Evolutionary conservation across 2,797 vertebrate species (phyloP).

Genomic region (Peromyscus aztecus): DNA sequence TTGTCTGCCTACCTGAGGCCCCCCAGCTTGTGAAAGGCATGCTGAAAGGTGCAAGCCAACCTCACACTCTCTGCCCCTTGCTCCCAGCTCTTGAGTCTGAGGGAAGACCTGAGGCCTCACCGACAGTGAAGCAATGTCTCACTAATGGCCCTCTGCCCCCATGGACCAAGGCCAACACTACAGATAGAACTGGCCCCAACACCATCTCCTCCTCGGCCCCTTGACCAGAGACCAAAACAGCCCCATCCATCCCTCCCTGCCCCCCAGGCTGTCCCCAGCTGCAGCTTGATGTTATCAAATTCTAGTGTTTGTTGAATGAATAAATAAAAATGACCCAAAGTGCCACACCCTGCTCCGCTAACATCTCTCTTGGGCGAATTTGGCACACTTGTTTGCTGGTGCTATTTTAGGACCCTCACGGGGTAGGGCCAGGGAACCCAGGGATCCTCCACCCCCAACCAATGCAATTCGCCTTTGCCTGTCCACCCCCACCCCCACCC

Average conservation of each 20-base stretch:
- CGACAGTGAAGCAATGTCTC: not conserved
- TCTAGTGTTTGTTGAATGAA: not conserved
- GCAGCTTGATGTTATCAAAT: not conserved
- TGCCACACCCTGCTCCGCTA: not conserved
- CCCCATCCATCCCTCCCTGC: not conserved
- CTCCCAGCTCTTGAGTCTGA: not conserved
- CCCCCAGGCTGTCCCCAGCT: not conserved
- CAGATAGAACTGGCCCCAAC: not conserved
- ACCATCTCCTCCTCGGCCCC: not conserved
- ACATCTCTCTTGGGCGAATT: not conserved
- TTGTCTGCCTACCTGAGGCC: not conserved
- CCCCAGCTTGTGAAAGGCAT: not conserved
- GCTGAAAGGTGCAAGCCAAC: not conserved
- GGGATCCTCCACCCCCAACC: not conserved
- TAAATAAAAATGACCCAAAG: slow-evolving; percentile 4
- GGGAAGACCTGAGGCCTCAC: not conserved
- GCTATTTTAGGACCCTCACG: slow-evolving; percentile 9
- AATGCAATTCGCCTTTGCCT: not conserved
- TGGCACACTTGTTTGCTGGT: not conserved
- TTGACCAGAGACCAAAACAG: not conserved
- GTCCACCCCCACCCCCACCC: not conserved
- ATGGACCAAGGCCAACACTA: not conserved
- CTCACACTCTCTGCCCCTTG: not conserved
- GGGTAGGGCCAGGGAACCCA: not conserved
- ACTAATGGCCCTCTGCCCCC: not conserved